A percentile compares a stretch with the other conserved stretches of the same genome.
Conservation (phyloP, 2,888 invertebrate species). For the Oscheius sp. region DNA sequence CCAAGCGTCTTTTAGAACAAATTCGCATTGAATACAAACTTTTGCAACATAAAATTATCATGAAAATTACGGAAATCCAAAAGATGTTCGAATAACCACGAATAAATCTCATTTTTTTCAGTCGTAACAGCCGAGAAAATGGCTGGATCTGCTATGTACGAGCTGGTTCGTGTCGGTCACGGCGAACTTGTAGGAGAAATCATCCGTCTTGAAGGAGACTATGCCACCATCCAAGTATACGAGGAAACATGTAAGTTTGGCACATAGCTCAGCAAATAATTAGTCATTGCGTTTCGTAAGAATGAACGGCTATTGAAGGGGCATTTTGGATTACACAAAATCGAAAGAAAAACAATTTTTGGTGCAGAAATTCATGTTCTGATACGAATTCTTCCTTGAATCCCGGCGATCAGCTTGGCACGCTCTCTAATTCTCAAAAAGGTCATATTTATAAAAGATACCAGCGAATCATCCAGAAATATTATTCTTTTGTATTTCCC, state of each 20-base stretch:
- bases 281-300: not conserved
- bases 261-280: not conserved
- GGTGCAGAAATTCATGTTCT: too few species aligned
- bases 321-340: too few species aligned
- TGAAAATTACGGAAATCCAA: not conserved
- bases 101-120: too few species aligned
- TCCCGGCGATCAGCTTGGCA: too few species aligned
- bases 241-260: slow-evolving; percentile 77
- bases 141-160: slow-evolving; percentile 97
- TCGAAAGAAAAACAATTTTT: not conserved
- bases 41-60: too few species aligned
- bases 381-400: too few species aligned
- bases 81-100: not conserved
- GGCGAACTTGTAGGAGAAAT: slow-evolving; percentile 98
- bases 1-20: too few species aligned
- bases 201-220: slow-evolving; percentile 98
- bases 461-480: not conserved
- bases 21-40: too few species aligned
- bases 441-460: too few species aligned
- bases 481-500: too few species aligned
- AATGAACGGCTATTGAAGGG: not conserved
- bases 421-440: too few species aligned
- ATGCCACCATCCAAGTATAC: slow-evolving; percentile 97
- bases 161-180: slow-evolving; percentile 97
- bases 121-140: slow-evolving; percentile 99